Evolutionary conservation across 2,113 vertebrate genomes (phyloP).

Genomic region (Nerophis ophidion): DNA sequence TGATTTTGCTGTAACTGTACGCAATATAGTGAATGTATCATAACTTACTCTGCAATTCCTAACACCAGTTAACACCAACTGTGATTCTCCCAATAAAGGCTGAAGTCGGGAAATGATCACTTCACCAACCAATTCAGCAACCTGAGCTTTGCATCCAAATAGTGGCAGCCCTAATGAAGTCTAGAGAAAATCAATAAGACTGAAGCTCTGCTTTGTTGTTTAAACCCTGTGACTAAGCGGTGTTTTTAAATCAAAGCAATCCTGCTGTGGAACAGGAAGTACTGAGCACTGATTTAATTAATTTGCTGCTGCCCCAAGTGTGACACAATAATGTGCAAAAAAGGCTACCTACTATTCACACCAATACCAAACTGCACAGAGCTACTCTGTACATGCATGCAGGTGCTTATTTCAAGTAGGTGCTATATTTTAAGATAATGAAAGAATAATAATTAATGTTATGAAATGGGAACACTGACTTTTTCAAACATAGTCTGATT

Average conservation of each 20-base stretch:
- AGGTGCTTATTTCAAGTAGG: neutral
- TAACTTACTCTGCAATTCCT: too few species aligned
- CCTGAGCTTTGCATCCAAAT: neutral
- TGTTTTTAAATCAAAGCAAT: constrained; percentile 18
- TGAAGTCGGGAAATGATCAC: neutral
- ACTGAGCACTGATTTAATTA: constrained; percentile 13
- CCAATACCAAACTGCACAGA: neutral
- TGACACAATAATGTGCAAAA: constrained; percentile 24
- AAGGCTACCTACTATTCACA: neutral
- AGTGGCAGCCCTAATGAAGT: neutral
- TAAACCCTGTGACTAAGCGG: neutral
- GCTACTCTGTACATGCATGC: neutral
- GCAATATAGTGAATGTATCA: too few species aligned
- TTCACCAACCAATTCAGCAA: neutral
- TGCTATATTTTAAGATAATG: too few species aligned
- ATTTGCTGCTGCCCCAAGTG: constrained; percentile 28
- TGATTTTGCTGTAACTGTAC: too few species aligned
- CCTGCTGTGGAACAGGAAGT: constrained; percentile 7
- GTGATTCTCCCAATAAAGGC: too few species aligned
- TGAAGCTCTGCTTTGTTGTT: neutral
- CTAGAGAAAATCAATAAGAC: neutral
- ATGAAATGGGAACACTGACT: too few species aligned
- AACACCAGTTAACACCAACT: too few species aligned
- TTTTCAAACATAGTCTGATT: too few species aligned
- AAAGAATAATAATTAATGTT: too few species aligned